A percentile compares a stretch with the other conserved stretches of the same genome.
Evolutionary conservation across 2,888 invertebrate genomes (phyloP).

Genomic region (Elgonia sp.): DNA sequence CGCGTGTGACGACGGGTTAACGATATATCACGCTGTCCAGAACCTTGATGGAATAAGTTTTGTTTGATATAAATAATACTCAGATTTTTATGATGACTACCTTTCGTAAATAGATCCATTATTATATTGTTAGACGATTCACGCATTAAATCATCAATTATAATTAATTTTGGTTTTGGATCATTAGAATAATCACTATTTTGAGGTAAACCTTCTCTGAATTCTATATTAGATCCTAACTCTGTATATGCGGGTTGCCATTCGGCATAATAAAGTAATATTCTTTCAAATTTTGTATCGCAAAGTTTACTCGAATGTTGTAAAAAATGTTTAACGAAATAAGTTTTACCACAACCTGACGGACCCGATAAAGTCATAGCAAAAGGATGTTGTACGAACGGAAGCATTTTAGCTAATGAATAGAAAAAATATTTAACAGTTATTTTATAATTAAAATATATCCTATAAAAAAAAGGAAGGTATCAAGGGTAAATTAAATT

Average conservation of each 20-base stretch:
- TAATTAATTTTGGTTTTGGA: not conserved
- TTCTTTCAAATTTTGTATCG: slow-evolving; percentile 44
- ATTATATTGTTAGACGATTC: slow-evolving; percentile 53
- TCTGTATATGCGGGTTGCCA: slow-evolving; percentile 60
- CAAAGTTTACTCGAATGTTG: not conserved
- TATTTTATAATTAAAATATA: no score
- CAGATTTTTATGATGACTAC: slow-evolving; percentile 66
- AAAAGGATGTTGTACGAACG: slow-evolving; percentile 45
- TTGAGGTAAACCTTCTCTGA: not conserved
- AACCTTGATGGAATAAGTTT: not conserved
- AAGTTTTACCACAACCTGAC: slow-evolving; percentile 51
- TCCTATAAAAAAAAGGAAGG: no score
- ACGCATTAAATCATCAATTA: slow-evolving; percentile 60
- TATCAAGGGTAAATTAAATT: no score
- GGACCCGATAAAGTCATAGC: slow-evolving; percentile 21
- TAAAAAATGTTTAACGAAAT: slow-evolving; percentile 55
- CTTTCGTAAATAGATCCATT: slow-evolving; percentile 77
- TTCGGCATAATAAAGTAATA: slow-evolving; percentile 68
- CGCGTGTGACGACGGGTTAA: no score
- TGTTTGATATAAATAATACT: not conserved
- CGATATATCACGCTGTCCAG: not conserved
- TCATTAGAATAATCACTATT: not conserved
- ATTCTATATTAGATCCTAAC: no score
- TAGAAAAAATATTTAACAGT: no score
- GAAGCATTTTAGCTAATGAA: not conserved